Conservation (phyloP, 2,888 invertebrate genomes). For the Synergus itoensis region DNA sequence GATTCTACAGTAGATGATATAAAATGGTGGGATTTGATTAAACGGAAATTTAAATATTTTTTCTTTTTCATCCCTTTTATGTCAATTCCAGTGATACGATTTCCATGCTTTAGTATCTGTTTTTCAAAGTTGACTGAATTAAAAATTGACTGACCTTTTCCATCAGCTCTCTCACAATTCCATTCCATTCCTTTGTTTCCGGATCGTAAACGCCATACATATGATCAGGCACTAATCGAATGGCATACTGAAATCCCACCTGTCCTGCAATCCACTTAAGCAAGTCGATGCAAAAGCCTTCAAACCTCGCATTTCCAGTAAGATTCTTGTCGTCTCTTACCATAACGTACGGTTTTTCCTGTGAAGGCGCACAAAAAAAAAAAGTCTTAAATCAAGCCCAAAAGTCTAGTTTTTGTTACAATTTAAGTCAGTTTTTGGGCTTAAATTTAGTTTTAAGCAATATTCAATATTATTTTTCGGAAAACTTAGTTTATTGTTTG, state of each 20-base stretch:
- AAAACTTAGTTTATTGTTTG: too few relatives aligned
- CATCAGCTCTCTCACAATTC: conserved; percentile 91
- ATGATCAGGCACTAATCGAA: conserved; percentile 90
- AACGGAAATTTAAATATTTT: too few relatives aligned
- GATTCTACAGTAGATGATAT: not conserved
- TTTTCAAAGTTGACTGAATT: not conserved
- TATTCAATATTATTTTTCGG: too few relatives aligned
- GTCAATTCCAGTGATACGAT: not conserved
- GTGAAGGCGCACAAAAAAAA: too few relatives aligned
- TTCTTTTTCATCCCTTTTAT: not conserved
- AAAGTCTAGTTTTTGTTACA: too few relatives aligned
- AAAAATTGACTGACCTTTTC: conserved; percentile 83
- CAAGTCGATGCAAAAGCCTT: conserved; percentile 95
- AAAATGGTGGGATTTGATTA: too few relatives aligned
- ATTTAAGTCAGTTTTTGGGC: too few relatives aligned
- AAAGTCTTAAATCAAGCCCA: too few relatives aligned
- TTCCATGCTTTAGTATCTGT: not conserved
- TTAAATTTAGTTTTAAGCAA: too few relatives aligned
- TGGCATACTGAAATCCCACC: conserved; percentile 93
- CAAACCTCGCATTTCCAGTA: conserved; percentile 92
- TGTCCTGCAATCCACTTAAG: conserved; percentile 89
- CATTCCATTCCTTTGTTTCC: conserved; percentile 93
- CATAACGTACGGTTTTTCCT: conserved; percentile 96
- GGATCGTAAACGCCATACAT: conserved; percentile 95
- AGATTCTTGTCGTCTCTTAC: conserved; percentile 90